Conservation (phyloP, 1,140 invertebrate genomes). For the Phortica variegata region DNA sequence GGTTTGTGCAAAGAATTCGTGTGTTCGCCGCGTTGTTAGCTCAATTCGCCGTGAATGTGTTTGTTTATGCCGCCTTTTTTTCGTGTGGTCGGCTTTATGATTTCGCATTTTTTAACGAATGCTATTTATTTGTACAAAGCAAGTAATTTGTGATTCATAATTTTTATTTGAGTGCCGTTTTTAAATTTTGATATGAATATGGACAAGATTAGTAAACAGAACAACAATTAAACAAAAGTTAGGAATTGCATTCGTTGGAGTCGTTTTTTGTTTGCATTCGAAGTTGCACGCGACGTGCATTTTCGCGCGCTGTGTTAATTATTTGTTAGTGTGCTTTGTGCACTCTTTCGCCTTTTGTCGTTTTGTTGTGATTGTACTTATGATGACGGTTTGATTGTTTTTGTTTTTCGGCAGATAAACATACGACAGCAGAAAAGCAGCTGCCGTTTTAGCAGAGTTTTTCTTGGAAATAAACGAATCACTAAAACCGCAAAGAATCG, state of each 20-base stretch:
- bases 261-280: neutral
- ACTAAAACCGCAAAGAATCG: too few relatives aligned
- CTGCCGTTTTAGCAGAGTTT: too few relatives aligned
- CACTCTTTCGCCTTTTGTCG: too few relatives aligned
- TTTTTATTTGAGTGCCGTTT: too few relatives aligned
- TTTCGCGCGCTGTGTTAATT: neutral
- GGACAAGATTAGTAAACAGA: too few relatives aligned
- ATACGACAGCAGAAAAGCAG: too few relatives aligned
- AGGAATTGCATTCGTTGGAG: constrained; percentile 1
- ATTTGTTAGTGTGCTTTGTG: too few relatives aligned
- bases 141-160: constrained; percentile 3
- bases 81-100: constrained; percentile 25
- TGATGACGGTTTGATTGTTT: too few relatives aligned
- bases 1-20: constrained; percentile 43
- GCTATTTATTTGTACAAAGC: constrained; percentile 12
- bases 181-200: too few relatives aligned
- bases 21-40: constrained; percentile 46
- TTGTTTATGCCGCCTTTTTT: constrained; percentile 55
- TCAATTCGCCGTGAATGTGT: constrained; percentile 47
- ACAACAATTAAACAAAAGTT: neutral
- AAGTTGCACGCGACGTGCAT: neutral
- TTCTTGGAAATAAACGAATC: too few relatives aligned
- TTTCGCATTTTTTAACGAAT: constrained; percentile 33
- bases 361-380: too few relatives aligned
- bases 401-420: too few relatives aligned